Conservation (phyloP, 2,797 vertebrate species). For the Tenualosa thibaudeaui region DNA sequence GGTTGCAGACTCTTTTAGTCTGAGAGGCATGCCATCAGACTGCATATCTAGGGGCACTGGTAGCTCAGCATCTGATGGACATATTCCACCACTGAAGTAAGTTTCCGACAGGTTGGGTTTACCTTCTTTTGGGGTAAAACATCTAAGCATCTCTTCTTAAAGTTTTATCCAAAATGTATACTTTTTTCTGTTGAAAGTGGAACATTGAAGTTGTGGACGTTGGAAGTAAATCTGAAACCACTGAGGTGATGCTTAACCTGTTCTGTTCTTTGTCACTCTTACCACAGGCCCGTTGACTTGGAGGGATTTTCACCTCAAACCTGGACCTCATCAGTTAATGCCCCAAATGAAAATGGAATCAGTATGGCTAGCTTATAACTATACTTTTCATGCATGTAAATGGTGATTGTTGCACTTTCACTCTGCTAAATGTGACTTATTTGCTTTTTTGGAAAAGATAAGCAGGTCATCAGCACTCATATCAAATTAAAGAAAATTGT, state of each 20-base stretch:
- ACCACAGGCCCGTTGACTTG: background rate
- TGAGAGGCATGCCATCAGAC: background rate
- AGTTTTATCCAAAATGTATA: background rate
- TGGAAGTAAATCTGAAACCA: background rate
- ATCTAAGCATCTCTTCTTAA: background rate
- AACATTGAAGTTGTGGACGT: no score
- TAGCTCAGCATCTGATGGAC: background rate
- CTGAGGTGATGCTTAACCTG: background rate
- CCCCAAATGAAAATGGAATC: background rate
- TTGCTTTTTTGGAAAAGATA: background rate
- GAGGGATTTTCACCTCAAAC: conserved; percentile 8
- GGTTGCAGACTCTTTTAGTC: background rate
- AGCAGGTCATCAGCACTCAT: background rate
- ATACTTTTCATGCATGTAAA: background rate
- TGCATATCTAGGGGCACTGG: background rate
- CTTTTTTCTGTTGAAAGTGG: background rate
- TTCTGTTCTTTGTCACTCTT: background rate
- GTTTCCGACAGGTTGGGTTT: background rate
- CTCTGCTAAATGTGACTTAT: background rate
- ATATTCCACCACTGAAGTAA: background rate
- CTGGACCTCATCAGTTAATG: background rate
- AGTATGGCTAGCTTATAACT: background rate
- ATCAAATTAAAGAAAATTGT: background rate
- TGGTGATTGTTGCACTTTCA: background rate
- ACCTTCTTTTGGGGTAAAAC: background rate